A percentile compares a stretch with the other conserved stretches of the same genome.
phyloP scores from a whole-genome alignment of 2,888 invertebrate species.

The Drosophila borborema region DNA sequence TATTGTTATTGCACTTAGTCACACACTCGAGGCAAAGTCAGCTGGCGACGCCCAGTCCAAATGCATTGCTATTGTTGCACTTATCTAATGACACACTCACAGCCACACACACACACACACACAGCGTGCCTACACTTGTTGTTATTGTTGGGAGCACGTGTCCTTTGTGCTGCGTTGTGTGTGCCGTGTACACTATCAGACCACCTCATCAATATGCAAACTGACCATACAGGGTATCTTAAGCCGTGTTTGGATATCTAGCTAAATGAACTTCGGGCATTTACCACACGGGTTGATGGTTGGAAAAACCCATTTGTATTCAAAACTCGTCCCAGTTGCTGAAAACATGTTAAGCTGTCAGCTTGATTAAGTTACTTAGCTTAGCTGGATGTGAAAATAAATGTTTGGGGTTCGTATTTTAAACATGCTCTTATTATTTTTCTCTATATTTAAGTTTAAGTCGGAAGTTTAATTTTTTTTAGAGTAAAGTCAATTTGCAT shows the following conservation, averaged over 20 bases:
- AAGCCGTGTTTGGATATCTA: conserved; percentile 10
- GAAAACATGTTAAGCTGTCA: conserved; percentile 10
- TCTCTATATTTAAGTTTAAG: background rate
- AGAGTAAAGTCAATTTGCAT: too few relatives aligned
- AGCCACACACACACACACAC: background rate
- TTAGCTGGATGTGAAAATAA: background rate
- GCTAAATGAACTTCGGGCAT: conserved; percentile 12
- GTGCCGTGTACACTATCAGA: conserved; percentile 36
- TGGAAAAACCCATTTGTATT: conserved; percentile 11
- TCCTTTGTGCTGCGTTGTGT: conserved; percentile 29
- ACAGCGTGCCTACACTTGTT: conserved; percentile 42
- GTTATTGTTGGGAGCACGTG: conserved; percentile 55
- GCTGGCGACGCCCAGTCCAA: conserved; percentile 61
- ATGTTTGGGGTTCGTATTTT: background rate
- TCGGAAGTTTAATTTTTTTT: too few relatives aligned
- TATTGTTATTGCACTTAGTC: conserved; percentile 53
- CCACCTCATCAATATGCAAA: conserved; percentile 42
- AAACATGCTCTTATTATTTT: background rate
- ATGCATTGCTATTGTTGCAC: conserved; percentile 51
- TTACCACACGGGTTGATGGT: conserved; percentile 13
- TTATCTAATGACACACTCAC: conserved; percentile 45
- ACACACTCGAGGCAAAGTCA: conserved; percentile 51
- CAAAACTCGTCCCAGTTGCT: background rate
- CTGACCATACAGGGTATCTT: conserved; percentile 13
- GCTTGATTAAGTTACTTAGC: conserved; percentile 4